Base-by-base conservation (phyloP, 2,888 invertebrate genomes). In the Yponomeuta plumbellus region DNA sequence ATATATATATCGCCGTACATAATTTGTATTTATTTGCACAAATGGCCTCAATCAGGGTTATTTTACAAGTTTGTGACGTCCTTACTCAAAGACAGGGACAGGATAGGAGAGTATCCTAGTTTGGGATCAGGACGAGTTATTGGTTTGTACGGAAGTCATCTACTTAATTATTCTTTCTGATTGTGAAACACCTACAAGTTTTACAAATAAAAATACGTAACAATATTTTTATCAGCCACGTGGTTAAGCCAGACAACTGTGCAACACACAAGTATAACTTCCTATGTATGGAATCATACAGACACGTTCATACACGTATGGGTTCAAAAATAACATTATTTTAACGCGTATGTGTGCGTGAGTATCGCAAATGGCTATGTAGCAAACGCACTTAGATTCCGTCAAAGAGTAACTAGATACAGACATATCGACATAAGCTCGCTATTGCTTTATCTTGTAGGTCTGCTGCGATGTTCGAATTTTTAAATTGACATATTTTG, bases 371-470 rank as follows among this genome's bases (percentile, higher is more conserved):
- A 62, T 62, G 62, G 34, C 17, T 62, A 34, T 62, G 62, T 62
- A 34, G 62, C 62, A 39, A n/a, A 39, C 62, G 62, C 62, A 39
- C 62, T 62, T 39, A 62, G 26, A 62, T 34, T 62, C 20, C 11
- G 23, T 52, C 44, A 52, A 52, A 52, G 44, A 21, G 22, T 59
- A 59, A 59, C 21, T 10, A 23, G 5, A 22, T 59, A 13, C 59
- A 59, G 23, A 59, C 59, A 22, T 10, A 4, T 21, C 13, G 5
- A 20, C 20, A 13, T 57, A n/a, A 5, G 8, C 8, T 34, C 5
- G 5, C 34, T 34, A 8, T 8, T 34, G 34, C n/a, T n/a, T 4
- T 57, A 20, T 21, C 1, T 57, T 57, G 1, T 56, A 13, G 6
- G 26, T 26, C 5, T 26, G 26, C 26, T 34, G 3, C 34, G 34